Evolutionary conservation across 2,113 vertebrate species (phyloP), one percentile per base, ranked within the genome.

Genomic region (Channa argus): DNA sequence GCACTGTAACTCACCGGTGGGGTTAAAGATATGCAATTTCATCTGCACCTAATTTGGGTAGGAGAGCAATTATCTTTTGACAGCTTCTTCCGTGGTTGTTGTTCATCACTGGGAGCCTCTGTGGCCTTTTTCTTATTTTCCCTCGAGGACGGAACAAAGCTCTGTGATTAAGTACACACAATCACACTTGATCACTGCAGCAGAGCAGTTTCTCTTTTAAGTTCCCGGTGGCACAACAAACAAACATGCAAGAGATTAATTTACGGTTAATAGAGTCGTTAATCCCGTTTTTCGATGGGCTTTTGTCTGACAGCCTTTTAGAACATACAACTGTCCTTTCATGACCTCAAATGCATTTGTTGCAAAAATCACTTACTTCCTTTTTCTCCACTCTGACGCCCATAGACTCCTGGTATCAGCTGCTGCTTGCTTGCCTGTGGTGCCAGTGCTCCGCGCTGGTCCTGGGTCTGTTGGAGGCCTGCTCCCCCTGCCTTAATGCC

Each of bases 91-190:
- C 46, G 24, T 58, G 0, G 72, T 52, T 79, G 79, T 85, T 86
- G 82, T 77, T 92, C 81, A 89, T 90, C 86, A 77, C 66, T 12
- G 34, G 63, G 44, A 74, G 79, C 80, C 88, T 75, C 68, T 5
- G 33, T 68, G 79, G 83, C 79, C 88, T 85, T 24, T 24, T 80
- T 67, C 69, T 68, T 7, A 56, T 77, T 86, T 75, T 88, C 91
- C 92, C 91, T 38, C 0, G 82, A 86, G 90, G 71, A 77, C 72
- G 53, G 84, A 88, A 83, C 55, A 50, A 77, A 69, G 62, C 80
- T 71, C 74, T 72, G 82, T 91, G 89, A 92, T 93, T 92, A 93
- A 88, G 79, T 74, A 89, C 91, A 91, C 88, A 89, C 85, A 86
- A 86, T 91, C 89, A 72, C 76, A 86, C 83, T 89, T 85, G 86